Percentiles rank a stretch among this genome's conserved stretches.
Evolutionary conservation across 2,113 vertebrate species (phyloP).

Genomic region (Myotis davidii): DNA sequence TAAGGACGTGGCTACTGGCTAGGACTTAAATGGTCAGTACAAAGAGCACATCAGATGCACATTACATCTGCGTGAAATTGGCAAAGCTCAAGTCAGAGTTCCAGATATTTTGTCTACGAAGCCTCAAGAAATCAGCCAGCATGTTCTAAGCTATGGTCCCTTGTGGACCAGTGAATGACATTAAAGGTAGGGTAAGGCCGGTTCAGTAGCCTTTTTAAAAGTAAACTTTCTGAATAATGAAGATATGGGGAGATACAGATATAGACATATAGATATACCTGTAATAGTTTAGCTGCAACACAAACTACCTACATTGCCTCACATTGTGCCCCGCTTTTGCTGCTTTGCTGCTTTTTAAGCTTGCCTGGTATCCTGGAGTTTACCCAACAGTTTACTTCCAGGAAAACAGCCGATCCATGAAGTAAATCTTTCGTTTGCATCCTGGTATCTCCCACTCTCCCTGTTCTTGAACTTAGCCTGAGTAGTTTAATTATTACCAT

Average conservation of each 20-base stretch:
- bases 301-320: not conserved
- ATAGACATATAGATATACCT: not conserved
- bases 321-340: not conserved
- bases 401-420: not conserved
- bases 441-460: not conserved
- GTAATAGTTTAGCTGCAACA: not conserved
- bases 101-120: not conserved
- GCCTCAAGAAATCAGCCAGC: not conserved
- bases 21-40: not conserved
- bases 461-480: not conserved
- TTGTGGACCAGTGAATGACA: not conserved
- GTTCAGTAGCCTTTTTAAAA: not conserved
- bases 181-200: not conserved
- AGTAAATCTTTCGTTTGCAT: not conserved
- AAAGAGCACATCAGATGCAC: not conserved
- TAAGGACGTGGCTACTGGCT: slow-evolving; percentile 60
- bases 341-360: not conserved
- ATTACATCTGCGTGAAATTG: not conserved
- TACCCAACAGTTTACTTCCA: not conserved
- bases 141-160: not conserved
- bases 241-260: not conserved
- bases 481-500: slow-evolving; percentile 26
- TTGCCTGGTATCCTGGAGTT: not conserved
- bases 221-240: not conserved
- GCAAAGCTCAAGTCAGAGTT: not conserved